Evolutionary conservation across 2,113 vertebrate species (phyloP).

Genomic region (Cyprinus carpio): DNA sequence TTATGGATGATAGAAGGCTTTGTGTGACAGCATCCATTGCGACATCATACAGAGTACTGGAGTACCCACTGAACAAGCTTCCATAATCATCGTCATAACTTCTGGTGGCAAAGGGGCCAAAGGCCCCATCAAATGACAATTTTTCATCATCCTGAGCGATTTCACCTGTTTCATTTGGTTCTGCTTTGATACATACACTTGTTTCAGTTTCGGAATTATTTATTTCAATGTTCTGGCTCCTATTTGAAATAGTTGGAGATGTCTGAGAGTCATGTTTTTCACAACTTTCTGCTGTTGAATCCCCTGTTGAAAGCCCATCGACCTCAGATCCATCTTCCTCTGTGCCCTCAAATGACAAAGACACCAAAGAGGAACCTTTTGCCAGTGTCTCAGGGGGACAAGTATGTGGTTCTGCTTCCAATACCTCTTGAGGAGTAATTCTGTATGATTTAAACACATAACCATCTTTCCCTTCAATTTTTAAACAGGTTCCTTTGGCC

Average conservation of each 20-base stretch:
- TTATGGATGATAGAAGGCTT: constrained; percentile 87
- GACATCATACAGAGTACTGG: constrained; percentile 92
- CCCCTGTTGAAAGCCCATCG: constrained; percentile 61
- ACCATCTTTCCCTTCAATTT: constrained; percentile 79
- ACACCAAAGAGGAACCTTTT: constrained; percentile 70
- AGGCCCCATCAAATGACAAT: constrained; percentile 71
- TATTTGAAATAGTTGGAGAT: constrained; percentile 66
- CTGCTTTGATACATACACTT: constrained; percentile 75
- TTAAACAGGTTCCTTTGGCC: constrained; percentile 74
- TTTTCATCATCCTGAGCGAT: constrained; percentile 81
- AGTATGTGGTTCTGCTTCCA: constrained; percentile 59
- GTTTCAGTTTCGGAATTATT: constrained; percentile 61
- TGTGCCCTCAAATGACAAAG: constrained; percentile 72
- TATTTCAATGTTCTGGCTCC: constrained; percentile 64
- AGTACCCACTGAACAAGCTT: constrained; percentile 88
- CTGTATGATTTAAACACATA: constrained; percentile 80
- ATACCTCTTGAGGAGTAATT: constrained; percentile 64
- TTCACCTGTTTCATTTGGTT: constrained; percentile 76
- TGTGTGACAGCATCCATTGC: constrained; percentile 98
- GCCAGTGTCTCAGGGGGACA: constrained; percentile 67
- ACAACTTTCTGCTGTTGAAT: constrained; percentile 58
- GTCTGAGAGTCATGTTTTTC: constrained; percentile 53
- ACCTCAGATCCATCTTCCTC: constrained; percentile 69
- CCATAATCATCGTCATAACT: constrained; percentile 88
- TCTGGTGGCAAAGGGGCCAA: constrained; percentile 77